Conservation (phyloP, 1,140 invertebrate species). For the Chironomus striatipennis region DNA sequence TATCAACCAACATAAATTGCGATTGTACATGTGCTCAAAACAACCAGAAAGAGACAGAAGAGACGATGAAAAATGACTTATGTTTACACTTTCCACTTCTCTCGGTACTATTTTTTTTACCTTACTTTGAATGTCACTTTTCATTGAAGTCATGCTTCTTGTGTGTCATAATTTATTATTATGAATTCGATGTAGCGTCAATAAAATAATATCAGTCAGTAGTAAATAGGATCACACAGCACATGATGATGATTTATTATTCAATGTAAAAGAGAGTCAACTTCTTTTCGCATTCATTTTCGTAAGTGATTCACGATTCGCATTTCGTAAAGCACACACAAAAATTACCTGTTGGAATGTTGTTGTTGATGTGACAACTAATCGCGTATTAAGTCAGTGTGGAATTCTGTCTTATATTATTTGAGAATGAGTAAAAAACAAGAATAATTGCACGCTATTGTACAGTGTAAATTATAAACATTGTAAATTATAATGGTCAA, state of each 20-base stretch:
- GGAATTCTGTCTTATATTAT: not conserved
- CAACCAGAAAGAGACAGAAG: no score
- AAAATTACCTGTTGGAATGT: slow-evolving; percentile 12
- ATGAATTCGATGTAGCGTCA: no score
- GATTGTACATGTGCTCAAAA: no score
- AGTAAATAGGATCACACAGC: no score
- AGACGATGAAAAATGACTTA: not conserved
- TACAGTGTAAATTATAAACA: no score
- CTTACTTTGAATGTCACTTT: not conserved
- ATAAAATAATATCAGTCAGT: no score
- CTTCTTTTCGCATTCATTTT: no score
- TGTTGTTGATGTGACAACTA: not conserved
- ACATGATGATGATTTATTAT: no score
- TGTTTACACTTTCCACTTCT: slow-evolving; percentile 14
- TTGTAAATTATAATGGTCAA: no score
- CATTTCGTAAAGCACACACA: not conserved
- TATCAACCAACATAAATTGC: no score
- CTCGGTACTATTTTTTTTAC: not conserved
- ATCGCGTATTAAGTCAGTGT: not conserved
- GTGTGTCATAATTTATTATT: no score
- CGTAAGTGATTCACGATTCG: not conserved
- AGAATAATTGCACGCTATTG: not conserved
- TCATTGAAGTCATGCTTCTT: not conserved
- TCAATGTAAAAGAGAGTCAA: no score
- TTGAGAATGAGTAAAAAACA: not conserved